phyloP scores from a whole-genome alignment of 2,113 vertebrate genomes.

The Pterocles gutturalis region DNA sequence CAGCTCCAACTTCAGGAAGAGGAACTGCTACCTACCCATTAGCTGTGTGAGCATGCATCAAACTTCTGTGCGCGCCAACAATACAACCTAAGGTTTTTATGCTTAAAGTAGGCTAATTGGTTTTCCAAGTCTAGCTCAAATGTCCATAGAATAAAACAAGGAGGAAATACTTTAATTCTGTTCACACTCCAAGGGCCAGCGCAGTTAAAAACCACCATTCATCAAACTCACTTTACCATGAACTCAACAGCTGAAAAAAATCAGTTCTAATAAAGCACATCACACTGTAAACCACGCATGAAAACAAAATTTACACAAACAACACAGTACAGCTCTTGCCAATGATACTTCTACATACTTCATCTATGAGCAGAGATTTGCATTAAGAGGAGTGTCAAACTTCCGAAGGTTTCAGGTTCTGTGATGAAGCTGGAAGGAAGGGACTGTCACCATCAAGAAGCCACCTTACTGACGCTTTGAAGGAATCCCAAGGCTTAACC shows the following conservation, averaged over 20 bases:
- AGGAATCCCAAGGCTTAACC: background rate
- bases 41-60: background rate
- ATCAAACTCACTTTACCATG: background rate
- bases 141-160: background rate
- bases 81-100: background rate
- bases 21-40: background rate
- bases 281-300: fast-evolving
- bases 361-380: background rate
- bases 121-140: background rate
- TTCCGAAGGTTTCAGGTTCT: background rate
- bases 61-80: background rate
- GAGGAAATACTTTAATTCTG: constrained; percentile 14
- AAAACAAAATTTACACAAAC: background rate
- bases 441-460: background rate
- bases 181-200: background rate
- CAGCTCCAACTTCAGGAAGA: background rate
- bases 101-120: constrained; percentile 38
- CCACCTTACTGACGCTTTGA: background rate
- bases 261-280: background rate
- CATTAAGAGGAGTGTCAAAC: background rate
- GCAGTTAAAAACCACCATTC: background rate
- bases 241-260: background rate
- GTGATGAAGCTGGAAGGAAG: background rate
- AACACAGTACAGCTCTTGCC: background rate
- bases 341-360: background rate